Evolutionary conservation across 2,113 vertebrate species (phyloP).

Genomic region (Caranx melampygus): DNA sequence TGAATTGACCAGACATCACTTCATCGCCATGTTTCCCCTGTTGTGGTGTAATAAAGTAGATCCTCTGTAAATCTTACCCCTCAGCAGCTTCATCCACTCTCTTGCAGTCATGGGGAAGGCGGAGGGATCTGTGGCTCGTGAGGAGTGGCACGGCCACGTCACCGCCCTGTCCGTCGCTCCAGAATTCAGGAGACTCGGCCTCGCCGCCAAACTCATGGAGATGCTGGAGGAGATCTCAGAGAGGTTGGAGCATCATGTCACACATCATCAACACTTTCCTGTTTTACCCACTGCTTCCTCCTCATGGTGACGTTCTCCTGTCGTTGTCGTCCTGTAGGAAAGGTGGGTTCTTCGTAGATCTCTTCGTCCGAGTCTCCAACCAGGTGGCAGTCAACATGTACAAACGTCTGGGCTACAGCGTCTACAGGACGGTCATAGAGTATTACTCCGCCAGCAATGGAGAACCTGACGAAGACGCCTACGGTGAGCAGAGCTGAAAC

Average conservation of each 20-base stretch:
- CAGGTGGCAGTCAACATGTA: conserved; percentile 99
- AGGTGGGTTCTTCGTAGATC: conserved; percentile 96
- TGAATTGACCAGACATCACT: too few relatives aligned
- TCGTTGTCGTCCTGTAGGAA: conserved; percentile 82
- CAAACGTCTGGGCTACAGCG: conserved; percentile 95
- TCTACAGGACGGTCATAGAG: conserved; percentile 94
- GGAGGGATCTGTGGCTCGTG: conserved; percentile 94
- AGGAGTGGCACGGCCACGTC: conserved; percentile 97
- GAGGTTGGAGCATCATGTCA: conserved; percentile 79
- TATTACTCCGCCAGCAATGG: conserved; percentile 97
- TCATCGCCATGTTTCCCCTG: too few relatives aligned
- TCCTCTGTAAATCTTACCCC: too few relatives aligned
- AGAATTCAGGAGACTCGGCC: conserved; percentile 93
- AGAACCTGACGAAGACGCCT: conserved; percentile 95
- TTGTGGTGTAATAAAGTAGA: too few relatives aligned
- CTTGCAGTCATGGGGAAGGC: conserved; percentile 96
- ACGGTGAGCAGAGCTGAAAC: conserved; percentile 79
- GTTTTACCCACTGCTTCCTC: not conserved
- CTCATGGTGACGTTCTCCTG: not conserved
- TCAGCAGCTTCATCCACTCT: not conserved
- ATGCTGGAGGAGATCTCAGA: conserved; percentile 97
- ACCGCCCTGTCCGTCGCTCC: conserved; percentile 95
- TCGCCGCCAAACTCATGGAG: conserved; percentile 97
- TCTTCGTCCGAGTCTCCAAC: conserved; percentile 97
- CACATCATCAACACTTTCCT: too few relatives aligned